A percentile compares a stretch with the other conserved stretches of the same genome.
phyloP scores from a whole-genome alignment of 1,140 invertebrate species.

The Ylistrum balloti region DNA sequence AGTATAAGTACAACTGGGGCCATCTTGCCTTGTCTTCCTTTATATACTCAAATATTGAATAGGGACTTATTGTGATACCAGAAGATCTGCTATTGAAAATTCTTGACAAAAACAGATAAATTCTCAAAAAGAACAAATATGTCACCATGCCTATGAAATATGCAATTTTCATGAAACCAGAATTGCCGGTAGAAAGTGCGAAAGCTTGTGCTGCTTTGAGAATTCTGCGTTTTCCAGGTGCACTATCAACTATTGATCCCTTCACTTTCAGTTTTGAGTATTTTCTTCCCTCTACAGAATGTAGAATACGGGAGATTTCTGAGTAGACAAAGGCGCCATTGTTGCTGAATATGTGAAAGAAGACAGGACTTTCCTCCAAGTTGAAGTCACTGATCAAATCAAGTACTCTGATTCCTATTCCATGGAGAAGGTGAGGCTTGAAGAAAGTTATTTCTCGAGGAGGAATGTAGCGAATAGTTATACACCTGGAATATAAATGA shows the following conservation, averaged over 20 bases:
- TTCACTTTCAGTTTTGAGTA: conserved; percentile 84
- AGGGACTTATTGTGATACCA: conserved; percentile 54
- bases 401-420: conserved; percentile 87
- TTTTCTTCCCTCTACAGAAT: conserved; percentile 64
- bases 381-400: conserved; percentile 86
- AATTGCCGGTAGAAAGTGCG: conserved; percentile 82
- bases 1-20: conserved; percentile 90
- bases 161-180: conserved; percentile 72
- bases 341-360: conserved; percentile 92
- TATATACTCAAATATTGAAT: conserved; percentile 74
- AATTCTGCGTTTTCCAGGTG: conserved; percentile 87
- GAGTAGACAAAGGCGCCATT: conserved; percentile 85
- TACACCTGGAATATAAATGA: conserved; percentile 85
- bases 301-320: conserved; percentile 72
- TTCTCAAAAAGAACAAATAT: conserved; percentile 64
- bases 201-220: conserved; percentile 85
- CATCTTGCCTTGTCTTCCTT: conserved; percentile 83
- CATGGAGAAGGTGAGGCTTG: conserved; percentile 85
- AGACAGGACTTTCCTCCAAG: conserved; percentile 88
- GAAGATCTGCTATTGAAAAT: conserved; percentile 50
- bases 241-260: conserved; percentile 90
- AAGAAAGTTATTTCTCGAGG: conserved; percentile 88
- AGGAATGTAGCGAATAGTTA: conserved; percentile 89
- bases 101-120: conserved; percentile 51
- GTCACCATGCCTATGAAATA: conserved; percentile 66